Conservation (phyloP, 2,113 vertebrate genomes). For the Protobothrops flavoviridis region DNA sequence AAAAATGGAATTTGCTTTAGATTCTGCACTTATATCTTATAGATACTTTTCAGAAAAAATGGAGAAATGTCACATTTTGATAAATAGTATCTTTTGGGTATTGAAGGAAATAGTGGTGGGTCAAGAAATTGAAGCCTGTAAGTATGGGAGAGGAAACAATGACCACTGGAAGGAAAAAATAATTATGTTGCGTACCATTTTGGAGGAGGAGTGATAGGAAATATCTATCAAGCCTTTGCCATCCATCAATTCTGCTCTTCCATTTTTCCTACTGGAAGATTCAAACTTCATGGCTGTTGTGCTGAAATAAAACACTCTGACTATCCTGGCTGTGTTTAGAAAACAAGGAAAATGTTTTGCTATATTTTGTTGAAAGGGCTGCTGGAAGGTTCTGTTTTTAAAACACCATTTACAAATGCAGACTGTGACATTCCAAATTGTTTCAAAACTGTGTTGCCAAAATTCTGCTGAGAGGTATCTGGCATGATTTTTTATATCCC, state of each 20-base stretch:
- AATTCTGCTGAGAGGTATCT: background rate
- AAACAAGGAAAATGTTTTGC: slow-evolving; percentile 36
- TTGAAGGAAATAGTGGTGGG: slow-evolving; percentile 39
- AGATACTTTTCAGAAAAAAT: slow-evolving; percentile 28
- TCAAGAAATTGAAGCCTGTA: slow-evolving; percentile 50
- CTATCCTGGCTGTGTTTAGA: slow-evolving; percentile 33
- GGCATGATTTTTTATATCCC: background rate
- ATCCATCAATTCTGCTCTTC: slow-evolving; percentile 48
- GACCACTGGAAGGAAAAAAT: slow-evolving; percentile 57
- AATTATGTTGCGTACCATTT: slow-evolving; percentile 50
- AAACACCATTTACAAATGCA: background rate
- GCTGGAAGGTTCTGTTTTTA: slow-evolving; percentile 33
- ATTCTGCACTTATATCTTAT: slow-evolving; percentile 16
- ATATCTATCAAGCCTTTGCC: slow-evolving; percentile 37
- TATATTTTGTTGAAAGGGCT: slow-evolving; percentile 38
- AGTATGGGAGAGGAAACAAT: slow-evolving; percentile 47
- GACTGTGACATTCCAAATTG: background rate
- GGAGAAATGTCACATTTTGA: slow-evolving; percentile 53
- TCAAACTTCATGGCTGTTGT: slow-evolving; percentile 41
- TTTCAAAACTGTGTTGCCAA: background rate
- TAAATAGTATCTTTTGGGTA: slow-evolving; percentile 45
- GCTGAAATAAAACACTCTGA: slow-evolving; percentile 39
- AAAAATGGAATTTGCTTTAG: slow-evolving; percentile 17
- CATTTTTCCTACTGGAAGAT: slow-evolving; percentile 25
- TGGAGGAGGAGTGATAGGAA: slow-evolving; percentile 37